phyloP scores from a whole-genome alignment of 2,797 vertebrate species.

The Philypnodon macrostomus region DNA sequence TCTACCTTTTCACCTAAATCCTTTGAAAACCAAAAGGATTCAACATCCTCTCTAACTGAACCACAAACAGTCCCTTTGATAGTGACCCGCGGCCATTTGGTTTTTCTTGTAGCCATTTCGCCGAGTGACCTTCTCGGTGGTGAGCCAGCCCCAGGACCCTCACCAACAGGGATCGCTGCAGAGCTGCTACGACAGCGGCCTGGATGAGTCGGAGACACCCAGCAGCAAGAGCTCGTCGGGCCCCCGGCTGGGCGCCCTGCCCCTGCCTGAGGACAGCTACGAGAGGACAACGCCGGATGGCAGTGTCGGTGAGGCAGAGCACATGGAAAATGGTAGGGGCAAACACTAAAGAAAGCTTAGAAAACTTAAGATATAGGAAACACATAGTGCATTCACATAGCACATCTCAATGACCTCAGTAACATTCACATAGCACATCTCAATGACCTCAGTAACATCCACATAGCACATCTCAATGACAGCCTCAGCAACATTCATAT shows the following conservation, averaged over 20 bases:
- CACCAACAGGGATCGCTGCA: slow-evolving; percentile 99
- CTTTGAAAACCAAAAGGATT: slow-evolving; percentile 34
- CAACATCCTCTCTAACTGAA: slow-evolving; percentile 26
- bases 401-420: slow-evolving; percentile 11
- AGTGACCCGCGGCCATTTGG: slow-evolving; percentile 96
- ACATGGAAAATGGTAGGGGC: slow-evolving; percentile 99
- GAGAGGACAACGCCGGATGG: slow-evolving; percentile 99
- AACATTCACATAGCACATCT: slow-evolving; percentile 10
- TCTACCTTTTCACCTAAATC: slow-evolving; percentile 37
- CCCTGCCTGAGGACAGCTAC: slow-evolving; percentile 99
- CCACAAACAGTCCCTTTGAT: slow-evolving; percentile 60
- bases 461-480: slow-evolving; percentile 3
- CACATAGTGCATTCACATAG: slow-evolving; percentile 26
- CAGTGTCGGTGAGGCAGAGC: slow-evolving; percentile 99
- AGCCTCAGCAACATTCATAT: slow-evolving; percentile 38
- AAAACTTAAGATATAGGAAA: slow-evolving; percentile 64
- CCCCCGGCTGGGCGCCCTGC: slow-evolving; percentile 97
- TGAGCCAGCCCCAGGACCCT: slow-evolving; percentile 99
- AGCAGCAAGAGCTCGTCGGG: slow-evolving; percentile 99
- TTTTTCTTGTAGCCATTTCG: slow-evolving; percentile 99
- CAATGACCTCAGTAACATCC: too few species aligned
- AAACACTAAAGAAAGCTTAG: slow-evolving; percentile 84
- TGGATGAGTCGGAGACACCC: slow-evolving; percentile 99
- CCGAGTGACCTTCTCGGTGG: slow-evolving; percentile 99
- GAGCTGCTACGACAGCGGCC: slow-evolving; percentile 99